Base-by-base conservation (phyloP, 2,888 invertebrate species). In the Noctua fimbriata region DNA sequence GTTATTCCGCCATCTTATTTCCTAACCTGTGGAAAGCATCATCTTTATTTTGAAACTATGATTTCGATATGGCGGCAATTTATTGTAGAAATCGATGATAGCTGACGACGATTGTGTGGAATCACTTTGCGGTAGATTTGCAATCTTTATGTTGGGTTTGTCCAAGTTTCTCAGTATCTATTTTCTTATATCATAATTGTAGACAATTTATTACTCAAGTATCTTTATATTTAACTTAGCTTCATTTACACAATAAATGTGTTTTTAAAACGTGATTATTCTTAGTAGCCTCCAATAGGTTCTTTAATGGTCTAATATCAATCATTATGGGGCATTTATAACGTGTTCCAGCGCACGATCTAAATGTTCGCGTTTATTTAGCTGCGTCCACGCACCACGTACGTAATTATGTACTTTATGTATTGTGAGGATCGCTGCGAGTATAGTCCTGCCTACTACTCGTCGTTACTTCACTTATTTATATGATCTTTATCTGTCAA, bases 1-100 rank as follows among this genome's bases (percentile, higher is more conserved):
- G 75, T 84, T 84, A 81, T 82, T 84, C 78, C 75, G 76, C 72
- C 66, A 85, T 88, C 65, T 88, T 88, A 84, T 90, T 88, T 81
- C 82, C 69, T 71, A 77, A 79, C 78, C 60, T 83, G 84, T 84
- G 79, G 87, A 89, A 82, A 90, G 83, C 80, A 73, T 79, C 71
- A 85, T 69, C 78, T 80, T 82, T 70, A 70, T 85, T 80, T 86
- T 86, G 87, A 81, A 86, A 87, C 49, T 69, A 71, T 44, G 65
- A 69, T 81, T 78, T 85, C 73, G 76, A 82, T 80, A 82, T 79
- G 58, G 70, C 21, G 60, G 71, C 72, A 55, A 76, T 73, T 76
- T 69, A 65, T 82, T 78, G 67, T 71, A 82, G 87, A 80, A 80
- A 88, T 76, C 76, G 52, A 77, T 36, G 63, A 73, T 65, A 63